Percentiles rank a stretch among this genome's conserved stretches.
phyloP scores from a whole-genome alignment of 2,113 vertebrate genomes.

The Vireo altiloquus region DNA sequence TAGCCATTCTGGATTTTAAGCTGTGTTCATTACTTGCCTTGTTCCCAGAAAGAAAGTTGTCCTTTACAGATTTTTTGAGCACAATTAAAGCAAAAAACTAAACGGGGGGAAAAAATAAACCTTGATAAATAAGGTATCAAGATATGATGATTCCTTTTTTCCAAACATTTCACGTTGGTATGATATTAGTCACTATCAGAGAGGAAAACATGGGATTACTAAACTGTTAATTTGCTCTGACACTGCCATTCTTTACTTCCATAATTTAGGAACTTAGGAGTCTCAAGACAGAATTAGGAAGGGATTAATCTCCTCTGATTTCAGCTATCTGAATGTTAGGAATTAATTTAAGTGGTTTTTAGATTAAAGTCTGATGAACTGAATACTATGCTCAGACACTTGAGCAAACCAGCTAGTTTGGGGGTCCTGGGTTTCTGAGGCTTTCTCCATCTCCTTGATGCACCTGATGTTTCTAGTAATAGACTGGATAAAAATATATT shows the following conservation, averaged over 20 bases:
- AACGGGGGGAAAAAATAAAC: rapidly evolving
- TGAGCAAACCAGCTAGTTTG: neutral
- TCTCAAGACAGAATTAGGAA: neutral
- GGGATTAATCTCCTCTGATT: neutral
- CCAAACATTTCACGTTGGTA: neutral
- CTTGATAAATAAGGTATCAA: neutral
- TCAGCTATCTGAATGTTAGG: neutral
- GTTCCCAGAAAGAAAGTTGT: neutral
- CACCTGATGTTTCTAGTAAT: neutral
- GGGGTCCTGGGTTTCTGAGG: neutral
- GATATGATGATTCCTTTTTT: neutral
- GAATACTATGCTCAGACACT: neutral
- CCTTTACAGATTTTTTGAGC: neutral
- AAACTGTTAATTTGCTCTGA: neutral
- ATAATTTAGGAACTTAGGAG: neutral
- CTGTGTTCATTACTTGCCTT: neutral
- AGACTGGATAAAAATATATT: neutral
- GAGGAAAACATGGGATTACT: neutral
- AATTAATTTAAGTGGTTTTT: neutral
- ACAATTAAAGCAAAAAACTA: neutral
- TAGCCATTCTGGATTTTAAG: neutral
- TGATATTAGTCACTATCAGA: neutral
- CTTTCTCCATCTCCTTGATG: neutral
- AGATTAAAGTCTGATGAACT: neutral
- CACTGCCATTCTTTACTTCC: neutral